These are phyloP conservation scores for Acromyrmex heyeri DNA, from an alignment of 1,140 invertebrate genomes.

Conservation along the genomic window DNA sequence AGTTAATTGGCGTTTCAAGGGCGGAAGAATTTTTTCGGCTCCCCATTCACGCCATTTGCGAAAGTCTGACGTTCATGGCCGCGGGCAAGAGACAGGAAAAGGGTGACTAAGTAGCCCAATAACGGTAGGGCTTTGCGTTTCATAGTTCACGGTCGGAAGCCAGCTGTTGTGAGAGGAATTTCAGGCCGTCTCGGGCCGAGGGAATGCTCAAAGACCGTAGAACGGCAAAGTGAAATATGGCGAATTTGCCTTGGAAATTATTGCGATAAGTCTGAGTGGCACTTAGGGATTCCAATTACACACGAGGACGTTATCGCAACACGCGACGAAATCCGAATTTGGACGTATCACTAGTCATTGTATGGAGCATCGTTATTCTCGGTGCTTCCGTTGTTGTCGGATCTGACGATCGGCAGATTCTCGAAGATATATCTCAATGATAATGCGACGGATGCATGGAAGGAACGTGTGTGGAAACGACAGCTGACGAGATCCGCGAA, in stretches of 20 bases:
- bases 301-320: slow-evolving; percentile 50
- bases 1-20: slow-evolving; percentile 58
- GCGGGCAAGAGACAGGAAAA: slow-evolving; percentile 44
- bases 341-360: slow-evolving; percentile 17
- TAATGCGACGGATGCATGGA: slow-evolving; percentile 2
- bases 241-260: slow-evolving; percentile 68
- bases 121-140: slow-evolving; percentile 60
- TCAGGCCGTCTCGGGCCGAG: slow-evolving; percentile 46
- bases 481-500: slow-evolving; percentile 32
- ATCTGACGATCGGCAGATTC: slow-evolving; percentile 15
- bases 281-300: slow-evolving; percentile 63
- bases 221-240: slow-evolving; percentile 55
- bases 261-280: slow-evolving; percentile 68
- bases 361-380: not conserved
- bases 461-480: slow-evolving; percentile 22
- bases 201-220: slow-evolving; percentile 48
- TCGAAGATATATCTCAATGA: slow-evolving; percentile 24
- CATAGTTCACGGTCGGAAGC: slow-evolving; percentile 57
- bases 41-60: slow-evolving; percentile 26
- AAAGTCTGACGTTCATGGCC: slow-evolving; percentile 40
- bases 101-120: slow-evolving; percentile 66
- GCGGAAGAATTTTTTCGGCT: slow-evolving; percentile 40
- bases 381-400: not conserved
- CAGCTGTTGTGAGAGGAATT: slow-evolving; percentile 56
- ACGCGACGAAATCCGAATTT: slow-evolving; percentile 19